Conservation (phyloP, 1,140 invertebrate species). For the Camponotus floridanus region DNA sequence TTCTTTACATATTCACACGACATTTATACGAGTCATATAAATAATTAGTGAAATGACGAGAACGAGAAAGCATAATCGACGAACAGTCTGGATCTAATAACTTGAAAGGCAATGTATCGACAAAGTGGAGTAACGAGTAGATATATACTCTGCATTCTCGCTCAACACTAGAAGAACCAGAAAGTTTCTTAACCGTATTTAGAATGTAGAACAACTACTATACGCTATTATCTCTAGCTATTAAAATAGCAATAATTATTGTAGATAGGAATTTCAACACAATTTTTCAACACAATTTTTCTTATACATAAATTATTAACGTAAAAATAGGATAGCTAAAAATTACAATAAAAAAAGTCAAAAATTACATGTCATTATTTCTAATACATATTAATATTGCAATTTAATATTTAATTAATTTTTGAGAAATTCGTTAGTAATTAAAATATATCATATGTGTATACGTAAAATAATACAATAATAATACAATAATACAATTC, state of each 20-base stretch:
- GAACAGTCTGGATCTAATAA: neutral
- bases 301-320: neutral
- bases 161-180: conserved; percentile 27
- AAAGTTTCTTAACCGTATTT: conserved; percentile 36
- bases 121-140: conserved; percentile 40
- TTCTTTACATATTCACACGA: neutral
- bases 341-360: neutral
- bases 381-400: neutral
- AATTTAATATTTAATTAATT: neutral
- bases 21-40: conserved; percentile 31
- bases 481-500: neutral
- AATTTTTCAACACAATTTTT: neutral
- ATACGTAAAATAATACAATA: neutral
- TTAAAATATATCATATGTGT: neutral
- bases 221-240: conserved; percentile 12
- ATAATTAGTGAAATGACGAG: conserved; percentile 5
- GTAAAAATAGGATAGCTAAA: neutral
- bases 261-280: neutral
- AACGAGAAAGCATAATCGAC: conserved; percentile 41
- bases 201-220: neutral
- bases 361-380: conserved; percentile 1
- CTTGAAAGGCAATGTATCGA: conserved; percentile 12
- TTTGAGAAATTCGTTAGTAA: neutral
- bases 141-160: conserved; percentile 35
- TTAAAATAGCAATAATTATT: conserved; percentile 1